Evolutionary conservation across 2,888 invertebrate genomes (phyloP).

Genomic region (Melanostoma scalare): DNA sequence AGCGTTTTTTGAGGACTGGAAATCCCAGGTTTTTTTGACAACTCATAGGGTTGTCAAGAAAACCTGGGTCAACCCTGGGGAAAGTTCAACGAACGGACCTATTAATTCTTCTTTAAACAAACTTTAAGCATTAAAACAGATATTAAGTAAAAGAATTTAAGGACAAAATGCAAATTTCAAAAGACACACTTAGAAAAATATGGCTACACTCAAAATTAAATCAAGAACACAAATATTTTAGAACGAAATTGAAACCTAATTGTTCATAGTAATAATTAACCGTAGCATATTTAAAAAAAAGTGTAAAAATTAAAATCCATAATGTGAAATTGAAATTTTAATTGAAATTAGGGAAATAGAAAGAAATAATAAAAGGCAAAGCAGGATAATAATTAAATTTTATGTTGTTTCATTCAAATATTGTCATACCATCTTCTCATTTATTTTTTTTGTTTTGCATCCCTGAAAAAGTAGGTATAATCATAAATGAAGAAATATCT

Average conservation of each 20-base stretch:
- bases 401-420: not conserved
- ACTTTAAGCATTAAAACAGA: constrained; percentile 40
- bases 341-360: constrained; percentile 39
- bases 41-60: too few relatives aligned
- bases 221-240: constrained; percentile 33
- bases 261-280: constrained; percentile 56
- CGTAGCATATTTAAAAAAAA: constrained; percentile 43
- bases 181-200: constrained; percentile 57
- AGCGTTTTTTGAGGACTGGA: too few relatives aligned
- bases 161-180: constrained; percentile 36
- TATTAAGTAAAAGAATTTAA: constrained; percentile 46
- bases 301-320: constrained; percentile 55
- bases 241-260: constrained; percentile 30
- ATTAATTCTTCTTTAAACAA: constrained; percentile 12
- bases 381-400: constrained; percentile 39
- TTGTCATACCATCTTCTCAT: too few relatives aligned
- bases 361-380: constrained; percentile 53
- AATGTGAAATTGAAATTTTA: constrained; percentile 52
- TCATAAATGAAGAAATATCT: too few relatives aligned
- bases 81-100: too few relatives aligned
- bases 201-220: constrained; percentile 50
- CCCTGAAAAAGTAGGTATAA: too few relatives aligned
- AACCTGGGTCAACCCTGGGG: too few relatives aligned
- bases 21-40: too few relatives aligned
- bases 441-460: too few relatives aligned